Conservation (phyloP, 2,797 vertebrate genomes). For the Microctenopoma stevenorrisi region DNA sequence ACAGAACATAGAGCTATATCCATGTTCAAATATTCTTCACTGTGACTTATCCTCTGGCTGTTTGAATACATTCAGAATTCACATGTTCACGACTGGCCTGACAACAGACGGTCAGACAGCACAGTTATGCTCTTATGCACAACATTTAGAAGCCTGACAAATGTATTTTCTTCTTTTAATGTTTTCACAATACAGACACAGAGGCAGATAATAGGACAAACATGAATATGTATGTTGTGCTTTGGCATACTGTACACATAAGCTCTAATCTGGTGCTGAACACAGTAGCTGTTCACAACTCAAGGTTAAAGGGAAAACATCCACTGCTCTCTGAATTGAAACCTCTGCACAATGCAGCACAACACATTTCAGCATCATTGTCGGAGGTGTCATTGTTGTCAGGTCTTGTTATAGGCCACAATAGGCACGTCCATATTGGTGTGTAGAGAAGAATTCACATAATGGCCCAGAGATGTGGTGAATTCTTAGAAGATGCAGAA, state of each 20-base stretch:
- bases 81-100: constrained; percentile 16
- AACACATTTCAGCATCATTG: constrained; percentile 26
- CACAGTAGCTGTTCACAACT: constrained; percentile 25
- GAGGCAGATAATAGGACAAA: background rate
- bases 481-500: constrained; percentile 26
- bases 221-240: no score
- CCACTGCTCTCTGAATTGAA: constrained; percentile 36
- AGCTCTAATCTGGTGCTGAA: constrained; percentile 11
- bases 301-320: constrained; percentile 47
- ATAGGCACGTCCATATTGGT: constrained; percentile 13
- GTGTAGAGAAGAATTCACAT: constrained; percentile 31
- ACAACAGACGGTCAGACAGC: constrained; percentile 13
- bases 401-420: constrained; percentile 38
- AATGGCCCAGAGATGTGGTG: constrained; percentile 6
- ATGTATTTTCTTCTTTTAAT: background rate
- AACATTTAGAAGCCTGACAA: constrained; percentile 7
- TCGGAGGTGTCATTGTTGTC: constrained; percentile 52
- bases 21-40: constrained; percentile 29
- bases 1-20: constrained; percentile 16
- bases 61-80: constrained; percentile 35
- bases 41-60: constrained; percentile 38
- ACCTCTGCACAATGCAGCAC: constrained; percentile 27
- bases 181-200: background rate
- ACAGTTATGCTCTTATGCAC: background rate
- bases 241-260: no score